Evolutionary conservation across 2,113 vertebrate species (phyloP).

Genomic region (Himantopus leucocephalus): DNA sequence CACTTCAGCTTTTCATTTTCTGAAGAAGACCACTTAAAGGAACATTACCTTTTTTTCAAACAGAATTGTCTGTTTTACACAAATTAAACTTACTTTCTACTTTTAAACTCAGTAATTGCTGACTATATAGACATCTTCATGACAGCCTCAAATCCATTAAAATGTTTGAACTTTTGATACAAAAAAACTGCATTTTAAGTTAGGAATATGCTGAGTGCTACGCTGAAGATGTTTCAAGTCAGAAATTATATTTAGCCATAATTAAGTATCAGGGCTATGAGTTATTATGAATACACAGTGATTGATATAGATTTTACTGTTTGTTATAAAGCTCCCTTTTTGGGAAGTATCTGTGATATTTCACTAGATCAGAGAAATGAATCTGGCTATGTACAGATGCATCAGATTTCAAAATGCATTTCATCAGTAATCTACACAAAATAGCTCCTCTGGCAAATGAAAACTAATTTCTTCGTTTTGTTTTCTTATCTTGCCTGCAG

Average conservation of each 20-base stretch:
- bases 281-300: slow-evolving; percentile 51
- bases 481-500: slow-evolving; percentile 52
- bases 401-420: slow-evolving; percentile 53
- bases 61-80: slow-evolving; percentile 56
- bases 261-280: slow-evolving; percentile 23
- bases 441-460: slow-evolving; percentile 40
- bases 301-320: slow-evolving; percentile 48
- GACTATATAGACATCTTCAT: slow-evolving; percentile 47
- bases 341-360: slow-evolving; percentile 42
- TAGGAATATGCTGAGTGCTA: slow-evolving; percentile 17
- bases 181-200: slow-evolving; percentile 49
- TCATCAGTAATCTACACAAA: slow-evolving; percentile 44
- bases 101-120: slow-evolving; percentile 68
- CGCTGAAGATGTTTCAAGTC: slow-evolving; percentile 29
- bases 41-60: slow-evolving; percentile 41
- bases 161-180: slow-evolving; percentile 66
- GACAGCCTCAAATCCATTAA: slow-evolving; percentile 62
- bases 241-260: slow-evolving; percentile 51
- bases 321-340: slow-evolving; percentile 40
- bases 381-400: slow-evolving; percentile 29
- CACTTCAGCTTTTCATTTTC: slow-evolving; percentile 32
- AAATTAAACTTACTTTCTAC: slow-evolving; percentile 69
- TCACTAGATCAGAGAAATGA: slow-evolving; percentile 47
- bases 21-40: slow-evolving; percentile 43
- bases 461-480: slow-evolving; percentile 58